Percentiles rank a stretch among this genome's conserved stretches.
Evolutionary conservation across 2,888 invertebrate species (phyloP).

Genomic region (Sicus ferrugineus): DNA sequence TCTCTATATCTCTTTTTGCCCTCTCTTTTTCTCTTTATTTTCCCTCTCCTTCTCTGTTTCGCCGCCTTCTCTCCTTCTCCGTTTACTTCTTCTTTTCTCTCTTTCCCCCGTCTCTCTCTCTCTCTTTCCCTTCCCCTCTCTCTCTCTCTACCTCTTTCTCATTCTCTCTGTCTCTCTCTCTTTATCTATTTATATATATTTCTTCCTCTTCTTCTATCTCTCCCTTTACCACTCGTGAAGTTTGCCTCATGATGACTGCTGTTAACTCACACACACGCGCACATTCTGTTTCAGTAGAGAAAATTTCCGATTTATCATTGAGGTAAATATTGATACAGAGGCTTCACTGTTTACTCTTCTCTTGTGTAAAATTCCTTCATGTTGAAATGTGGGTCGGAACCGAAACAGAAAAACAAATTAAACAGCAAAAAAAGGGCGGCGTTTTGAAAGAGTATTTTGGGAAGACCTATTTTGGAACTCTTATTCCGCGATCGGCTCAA

Average conservation of each 20-base stretch:
- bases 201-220: not conserved
- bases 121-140: not conserved
- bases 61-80: not conserved
- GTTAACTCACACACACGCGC: not conserved
- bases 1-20: too few relatives aligned
- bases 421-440: not conserved
- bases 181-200: too few relatives aligned
- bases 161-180: not conserved
- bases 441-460: not conserved
- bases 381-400: constrained; percentile 12
- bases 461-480: not conserved
- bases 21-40: too few relatives aligned
- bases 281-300: constrained; percentile 6
- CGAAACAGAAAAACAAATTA: not conserved
- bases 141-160: not conserved
- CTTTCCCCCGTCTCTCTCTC: not conserved
- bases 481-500: not conserved
- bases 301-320: constrained; percentile 34
- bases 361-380: constrained; percentile 10
- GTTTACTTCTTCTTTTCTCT: not conserved
- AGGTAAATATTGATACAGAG: constrained; percentile 32
- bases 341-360: constrained; percentile 32
- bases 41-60: not conserved
- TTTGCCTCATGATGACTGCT: too few relatives aligned
- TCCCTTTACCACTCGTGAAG: constrained; percentile 5